Evolutionary conservation across 2,888 invertebrate genomes (phyloP).

Genomic region (Thelaira solivaga): DNA sequence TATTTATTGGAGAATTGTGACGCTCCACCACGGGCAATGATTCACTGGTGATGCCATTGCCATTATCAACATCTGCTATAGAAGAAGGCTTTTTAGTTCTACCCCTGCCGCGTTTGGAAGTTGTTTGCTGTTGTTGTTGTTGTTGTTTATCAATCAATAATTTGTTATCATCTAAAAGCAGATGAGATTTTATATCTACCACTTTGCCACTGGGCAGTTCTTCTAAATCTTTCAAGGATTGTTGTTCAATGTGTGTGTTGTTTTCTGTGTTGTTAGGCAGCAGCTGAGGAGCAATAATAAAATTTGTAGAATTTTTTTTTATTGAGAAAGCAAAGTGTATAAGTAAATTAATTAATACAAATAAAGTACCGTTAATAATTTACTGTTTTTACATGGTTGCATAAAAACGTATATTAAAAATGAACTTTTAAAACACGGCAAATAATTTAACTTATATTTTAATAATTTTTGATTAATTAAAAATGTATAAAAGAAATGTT

Average conservation of each 20-base stretch:
- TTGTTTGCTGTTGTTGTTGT: background rate
- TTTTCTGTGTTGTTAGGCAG: background rate
- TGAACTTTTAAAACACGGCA: no score
- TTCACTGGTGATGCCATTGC: background rate
- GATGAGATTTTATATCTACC: background rate
- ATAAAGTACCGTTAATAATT: no score
- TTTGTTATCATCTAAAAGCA: slow-evolving; percentile 9
- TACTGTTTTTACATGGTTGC: no score
- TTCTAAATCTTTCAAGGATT: background rate
- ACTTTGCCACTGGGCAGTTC: background rate
- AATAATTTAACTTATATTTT: no score
- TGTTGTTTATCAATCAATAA: slow-evolving; percentile 8
- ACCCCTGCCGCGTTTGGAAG: slow-evolving; percentile 65
- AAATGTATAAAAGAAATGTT: no score
- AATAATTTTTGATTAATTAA: no score
- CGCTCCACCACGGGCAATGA: slow-evolving; percentile 25
- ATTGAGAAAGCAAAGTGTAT: no score
- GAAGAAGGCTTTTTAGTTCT: slow-evolving; percentile 66
- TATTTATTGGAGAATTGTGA: slow-evolving; percentile 29
- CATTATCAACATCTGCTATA: slow-evolving; percentile 33
- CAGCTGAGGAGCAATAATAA: background rate
- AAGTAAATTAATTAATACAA: no score
- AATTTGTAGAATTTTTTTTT: no score
- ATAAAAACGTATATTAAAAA: no score
- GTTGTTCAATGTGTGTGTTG: background rate